Evolutionary conservation across 37 sponge, comb jelly and placozoan genomes (phyloP).

Genomic region (Crambe crambe): DNA sequence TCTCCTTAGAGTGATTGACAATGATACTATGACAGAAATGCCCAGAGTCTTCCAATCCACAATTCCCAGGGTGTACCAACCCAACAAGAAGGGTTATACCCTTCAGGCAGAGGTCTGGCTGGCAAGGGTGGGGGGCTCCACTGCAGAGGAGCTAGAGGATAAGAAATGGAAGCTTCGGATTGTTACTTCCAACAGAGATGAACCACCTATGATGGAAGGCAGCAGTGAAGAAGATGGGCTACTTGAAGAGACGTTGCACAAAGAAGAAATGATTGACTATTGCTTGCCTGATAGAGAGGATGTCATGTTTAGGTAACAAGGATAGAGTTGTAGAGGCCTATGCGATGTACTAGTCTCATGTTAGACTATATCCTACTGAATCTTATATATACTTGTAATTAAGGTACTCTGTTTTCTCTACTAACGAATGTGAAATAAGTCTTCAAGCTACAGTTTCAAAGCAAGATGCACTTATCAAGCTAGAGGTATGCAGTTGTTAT

Average conservation of each 20-base stretch:
- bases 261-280: constrained; percentile 71
- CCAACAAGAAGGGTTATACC: constrained; percentile 81
- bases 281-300: constrained; percentile 87
- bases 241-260: constrained; percentile 35
- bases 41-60: constrained; percentile 67
- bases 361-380: too few species aligned
- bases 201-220: constrained; percentile 26
- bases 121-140: not conserved
- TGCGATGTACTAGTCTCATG: too few species aligned
- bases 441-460: constrained; percentile 85
- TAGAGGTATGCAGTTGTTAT: constrained; percentile 63
- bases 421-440: constrained; percentile 62
- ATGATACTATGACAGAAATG: constrained; percentile 79
- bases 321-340: too few species aligned
- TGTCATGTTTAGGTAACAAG: constrained; percentile 71
- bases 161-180: constrained; percentile 43
- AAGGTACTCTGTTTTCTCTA: constrained; percentile 52
- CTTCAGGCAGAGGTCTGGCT: constrained; percentile 72
- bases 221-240: constrained; percentile 13
- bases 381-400: too few species aligned
- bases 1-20: constrained; percentile 81
- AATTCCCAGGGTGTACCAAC: constrained; percentile 56
- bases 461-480: constrained; percentile 68
- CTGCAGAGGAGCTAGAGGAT: constrained; percentile 37
- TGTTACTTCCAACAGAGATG: constrained; percentile 37